Base-by-base conservation (phyloP, 2,797 vertebrate genomes). In the Myiothlypis coronata region DNA sequence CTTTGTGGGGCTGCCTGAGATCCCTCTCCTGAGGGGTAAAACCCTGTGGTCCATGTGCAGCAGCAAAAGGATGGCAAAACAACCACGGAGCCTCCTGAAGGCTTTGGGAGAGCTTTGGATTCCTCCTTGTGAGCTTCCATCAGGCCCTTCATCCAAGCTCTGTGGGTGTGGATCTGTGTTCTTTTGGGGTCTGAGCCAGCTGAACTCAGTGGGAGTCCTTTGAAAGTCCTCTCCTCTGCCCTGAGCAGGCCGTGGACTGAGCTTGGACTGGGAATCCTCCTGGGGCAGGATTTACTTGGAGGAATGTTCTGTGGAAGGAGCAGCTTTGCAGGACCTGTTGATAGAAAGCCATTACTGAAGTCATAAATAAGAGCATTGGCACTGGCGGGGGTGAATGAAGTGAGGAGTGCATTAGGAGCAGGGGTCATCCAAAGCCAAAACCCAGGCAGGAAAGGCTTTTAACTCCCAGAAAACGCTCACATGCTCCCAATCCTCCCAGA, bases 321-420 rank as follows among this genome's bases (percentile, higher is more conserved):
- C 72, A 81, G 84, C 72, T 89, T 71, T 75, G 5, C 92, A n/a
- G 82, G 86, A 57, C 4, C 15, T 59, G 92, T 59, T 92, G 95
- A 90, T 91, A 81, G 89, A 75, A 92, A 86, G 69, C 17, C 82
- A 91, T 94, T 83, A 67, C 72, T 7, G 16, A 43, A 59, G 52
- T 72, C 84, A 49, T 94, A 93, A 96, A 96, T 78, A 83, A 76
- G 32, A 94, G 76, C 84, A 10, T 32, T 96, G 65, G 72, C 89
- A 72, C 89, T 76, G 92, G 94, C 90, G 89, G 80, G 79, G 83
- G 88, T 74, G 93, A 91, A 72, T 41, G 53, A 86, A 93, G 87
- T 72, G 93, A 90, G 34, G 96, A 96, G 91, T 94, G 47, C 70
- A 91, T 95, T 93, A 96, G 86, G 50, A 96, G 44, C 11, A 2